Evolutionary conservation across 2,797 vertebrate species (phyloP).

Genomic region (Holocentrus rufus): DNA sequence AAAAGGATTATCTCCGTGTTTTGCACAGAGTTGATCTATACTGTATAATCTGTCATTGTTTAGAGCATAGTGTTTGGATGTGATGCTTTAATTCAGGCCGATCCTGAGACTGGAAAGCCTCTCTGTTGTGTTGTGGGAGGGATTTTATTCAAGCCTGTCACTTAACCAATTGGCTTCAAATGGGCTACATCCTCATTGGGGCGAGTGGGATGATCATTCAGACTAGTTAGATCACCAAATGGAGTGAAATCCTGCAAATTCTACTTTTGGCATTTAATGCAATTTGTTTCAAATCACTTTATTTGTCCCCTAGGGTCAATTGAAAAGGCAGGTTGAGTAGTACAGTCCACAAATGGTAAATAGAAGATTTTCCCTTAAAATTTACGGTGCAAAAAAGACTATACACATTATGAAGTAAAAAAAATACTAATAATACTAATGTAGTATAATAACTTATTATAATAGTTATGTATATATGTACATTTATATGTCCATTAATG

Average conservation of each 20-base stretch:
- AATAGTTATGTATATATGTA: too few relatives aligned
- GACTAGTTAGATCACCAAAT: not conserved
- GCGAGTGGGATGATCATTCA: not conserved
- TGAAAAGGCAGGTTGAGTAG: too few relatives aligned
- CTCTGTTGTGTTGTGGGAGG: slow-evolving; percentile 2
- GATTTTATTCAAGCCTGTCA: not conserved
- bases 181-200: not conserved
- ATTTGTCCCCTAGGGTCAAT: too few relatives aligned
- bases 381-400: too few relatives aligned
- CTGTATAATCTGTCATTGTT: slow-evolving; percentile 44
- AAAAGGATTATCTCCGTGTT: slow-evolving; percentile 45
- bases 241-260: slow-evolving; percentile 1
- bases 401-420: too few relatives aligned
- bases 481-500: too few relatives aligned
- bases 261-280: not conserved
- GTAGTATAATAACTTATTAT: too few relatives aligned
- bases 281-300: too few relatives aligned
- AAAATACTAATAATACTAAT: too few relatives aligned
- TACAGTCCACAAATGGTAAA: too few relatives aligned
- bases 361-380: too few relatives aligned
- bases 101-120: slow-evolving; percentile 3
- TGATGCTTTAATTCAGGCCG: slow-evolving; percentile 11
- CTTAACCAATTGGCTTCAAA: slow-evolving; percentile 1
- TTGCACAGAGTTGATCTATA: slow-evolving; percentile 41
- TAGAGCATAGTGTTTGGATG: slow-evolving; percentile 23